Evolutionary conservation across 2,888 invertebrate genomes (phyloP).

Genomic region (Scotopteryx bipunctaria): DNA sequence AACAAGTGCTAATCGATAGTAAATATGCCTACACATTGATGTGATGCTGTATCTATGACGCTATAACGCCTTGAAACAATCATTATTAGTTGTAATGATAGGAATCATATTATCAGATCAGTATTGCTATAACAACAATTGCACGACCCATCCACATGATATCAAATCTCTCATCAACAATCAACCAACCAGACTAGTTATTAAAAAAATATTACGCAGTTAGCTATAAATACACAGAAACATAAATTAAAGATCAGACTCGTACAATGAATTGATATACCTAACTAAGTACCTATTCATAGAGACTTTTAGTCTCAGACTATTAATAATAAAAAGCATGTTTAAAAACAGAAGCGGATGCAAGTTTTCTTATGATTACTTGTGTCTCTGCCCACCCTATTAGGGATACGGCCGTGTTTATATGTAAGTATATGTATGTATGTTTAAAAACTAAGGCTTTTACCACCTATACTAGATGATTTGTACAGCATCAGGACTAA

Average conservation of each 20-base stretch:
- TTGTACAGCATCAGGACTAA: no score
- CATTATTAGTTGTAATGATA: slow-evolving; percentile 13
- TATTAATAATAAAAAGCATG: no score
- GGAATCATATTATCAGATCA: slow-evolving; percentile 16
- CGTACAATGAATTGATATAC: no score
- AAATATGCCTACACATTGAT: not conserved
- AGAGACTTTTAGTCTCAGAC: no score
- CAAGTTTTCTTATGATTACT: no score
- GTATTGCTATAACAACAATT: slow-evolving; percentile 23
- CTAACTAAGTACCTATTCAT: no score
- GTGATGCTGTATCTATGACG: not conserved
- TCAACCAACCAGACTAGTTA: slow-evolving; percentile 8
- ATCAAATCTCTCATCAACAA: slow-evolving; percentile 11
- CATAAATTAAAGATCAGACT: slow-evolving; percentile 1
- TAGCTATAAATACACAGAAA: not conserved
- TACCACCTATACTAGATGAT: no score
- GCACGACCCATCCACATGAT: slow-evolving; percentile 19
- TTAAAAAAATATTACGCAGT: slow-evolving; percentile 3
- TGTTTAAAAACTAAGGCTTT: no score
- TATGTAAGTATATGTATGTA: no score
- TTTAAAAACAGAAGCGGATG: no score
- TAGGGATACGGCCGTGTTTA: no score
- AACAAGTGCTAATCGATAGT: not conserved
- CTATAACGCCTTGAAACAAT: slow-evolving; percentile 14
- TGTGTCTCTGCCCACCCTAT: no score